A percentile compares a stretch with the other conserved stretches of the same genome.
Evolutionary conservation across 2,113 vertebrate genomes (phyloP).

Genomic region (Passer domesticus): DNA sequence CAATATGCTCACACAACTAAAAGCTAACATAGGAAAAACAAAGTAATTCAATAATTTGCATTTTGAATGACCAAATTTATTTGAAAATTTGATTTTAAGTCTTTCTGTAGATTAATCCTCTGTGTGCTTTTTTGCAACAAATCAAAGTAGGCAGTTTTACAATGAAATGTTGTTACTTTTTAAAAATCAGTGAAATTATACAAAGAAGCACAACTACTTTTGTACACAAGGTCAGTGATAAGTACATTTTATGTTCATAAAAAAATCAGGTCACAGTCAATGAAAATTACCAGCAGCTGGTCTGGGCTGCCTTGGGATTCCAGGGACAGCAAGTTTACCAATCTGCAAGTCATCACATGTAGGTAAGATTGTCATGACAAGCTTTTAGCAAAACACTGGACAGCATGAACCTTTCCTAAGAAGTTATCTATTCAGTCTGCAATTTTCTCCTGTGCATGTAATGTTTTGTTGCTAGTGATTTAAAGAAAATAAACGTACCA

Average conservation of each 20-base stretch:
- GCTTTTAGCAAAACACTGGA: neutral
- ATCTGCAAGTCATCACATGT: neutral
- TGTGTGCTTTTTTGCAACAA: neutral
- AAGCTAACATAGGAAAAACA: neutral
- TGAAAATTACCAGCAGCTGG: neutral
- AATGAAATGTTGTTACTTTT: neutral
- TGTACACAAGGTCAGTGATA: neutral
- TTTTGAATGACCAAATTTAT: neutral
- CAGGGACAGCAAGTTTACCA: neutral
- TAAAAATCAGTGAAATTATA: neutral
- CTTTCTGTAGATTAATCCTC: neutral
- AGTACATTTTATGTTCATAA: neutral
- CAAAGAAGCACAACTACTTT: neutral
- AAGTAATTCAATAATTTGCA: neutral
- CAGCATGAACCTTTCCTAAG: neutral
- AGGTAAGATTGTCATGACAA: neutral
- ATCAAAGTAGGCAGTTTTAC: neutral
- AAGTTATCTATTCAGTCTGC: neutral
- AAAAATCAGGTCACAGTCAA: neutral
- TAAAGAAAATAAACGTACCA: neutral
- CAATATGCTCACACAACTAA: neutral
- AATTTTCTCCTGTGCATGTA: neutral
- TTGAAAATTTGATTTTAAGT: constrained; percentile 27
- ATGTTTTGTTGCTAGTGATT: neutral
- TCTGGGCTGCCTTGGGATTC: neutral